A percentile compares a stretch with the other conserved stretches of the same genome.
These are phyloP conservation scores for Garra rufa DNA, from an alignment of 2,113 vertebrate species.

Conservation along the genomic window DNA sequence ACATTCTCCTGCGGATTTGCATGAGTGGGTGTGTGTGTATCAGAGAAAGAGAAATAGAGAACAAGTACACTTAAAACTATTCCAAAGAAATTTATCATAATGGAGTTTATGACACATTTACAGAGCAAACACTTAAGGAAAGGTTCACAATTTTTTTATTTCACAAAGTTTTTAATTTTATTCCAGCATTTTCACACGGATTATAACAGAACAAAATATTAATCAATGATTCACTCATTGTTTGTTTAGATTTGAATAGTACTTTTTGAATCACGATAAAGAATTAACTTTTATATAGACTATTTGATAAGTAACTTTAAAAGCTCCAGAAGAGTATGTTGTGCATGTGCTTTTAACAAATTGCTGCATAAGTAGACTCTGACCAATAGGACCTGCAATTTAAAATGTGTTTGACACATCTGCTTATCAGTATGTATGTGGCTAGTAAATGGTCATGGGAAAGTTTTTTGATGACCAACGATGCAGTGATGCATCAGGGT, in stretches of 20 bases:
- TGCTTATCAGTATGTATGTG: neutral
- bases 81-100: neutral
- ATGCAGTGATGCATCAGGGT: neutral
- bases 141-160: no score
- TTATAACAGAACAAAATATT: neutral
- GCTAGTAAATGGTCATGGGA: conserved; percentile 24
- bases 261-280: neutral
- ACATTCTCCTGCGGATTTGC: neutral
- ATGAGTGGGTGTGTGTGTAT: conserved; percentile 18
- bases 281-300: neutral
- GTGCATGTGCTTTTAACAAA: neutral
- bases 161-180: no score
- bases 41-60: conserved; percentile 2
- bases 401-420: neutral
- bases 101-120: neutral
- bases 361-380: neutral
- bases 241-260: neutral
- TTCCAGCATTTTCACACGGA: no score
- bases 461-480: conserved; percentile 23
- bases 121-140: neutral
- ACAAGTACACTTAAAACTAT: neutral
- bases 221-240: neutral
- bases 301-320: neutral
- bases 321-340: neutral
- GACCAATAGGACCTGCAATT: neutral